A percentile compares a stretch with the other conserved stretches of the same genome.
Conservation (phyloP, 2,888 invertebrate species). For the Stenolophus ochropezus region DNA sequence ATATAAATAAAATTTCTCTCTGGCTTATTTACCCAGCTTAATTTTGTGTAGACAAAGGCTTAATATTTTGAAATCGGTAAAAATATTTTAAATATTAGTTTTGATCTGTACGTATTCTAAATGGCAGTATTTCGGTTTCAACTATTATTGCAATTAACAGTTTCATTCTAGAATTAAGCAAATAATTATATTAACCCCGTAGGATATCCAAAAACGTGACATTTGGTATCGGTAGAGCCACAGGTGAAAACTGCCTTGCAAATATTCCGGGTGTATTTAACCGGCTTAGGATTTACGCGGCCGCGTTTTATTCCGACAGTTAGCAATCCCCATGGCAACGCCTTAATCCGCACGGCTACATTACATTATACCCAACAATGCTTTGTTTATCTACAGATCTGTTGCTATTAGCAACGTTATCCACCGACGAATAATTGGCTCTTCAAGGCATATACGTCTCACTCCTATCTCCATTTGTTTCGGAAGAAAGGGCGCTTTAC, state of each 20-base stretch:
- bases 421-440: slow-evolving; percentile 12
- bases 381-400: slow-evolving; percentile 17
- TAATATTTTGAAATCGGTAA: too few species aligned
- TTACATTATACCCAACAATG: slow-evolving; percentile 19
- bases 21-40: too few species aligned
- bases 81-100: too few species aligned
- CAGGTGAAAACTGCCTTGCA: neutral
- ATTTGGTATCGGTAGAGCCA: neutral
- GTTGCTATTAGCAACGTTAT: slow-evolving; percentile 25
- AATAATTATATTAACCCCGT: neutral
- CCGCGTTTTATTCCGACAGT: neutral
- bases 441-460: neutral
- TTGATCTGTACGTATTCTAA: too few species aligned
- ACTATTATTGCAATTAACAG: too few species aligned
- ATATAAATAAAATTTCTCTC: too few species aligned
- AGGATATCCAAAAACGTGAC: neutral
- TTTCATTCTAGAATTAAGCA: neutral
- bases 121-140: too few species aligned
- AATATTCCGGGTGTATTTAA: slow-evolving; percentile 7
- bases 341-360: neutral
- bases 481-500: neutral
- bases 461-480: neutral
- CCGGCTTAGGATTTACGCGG: neutral
- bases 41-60: too few species aligned
- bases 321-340: neutral